These are phyloP conservation scores for Polylopha cassiicola DNA, from an alignment of 2,888 invertebrate species.

Conservation along the genomic window DNA sequence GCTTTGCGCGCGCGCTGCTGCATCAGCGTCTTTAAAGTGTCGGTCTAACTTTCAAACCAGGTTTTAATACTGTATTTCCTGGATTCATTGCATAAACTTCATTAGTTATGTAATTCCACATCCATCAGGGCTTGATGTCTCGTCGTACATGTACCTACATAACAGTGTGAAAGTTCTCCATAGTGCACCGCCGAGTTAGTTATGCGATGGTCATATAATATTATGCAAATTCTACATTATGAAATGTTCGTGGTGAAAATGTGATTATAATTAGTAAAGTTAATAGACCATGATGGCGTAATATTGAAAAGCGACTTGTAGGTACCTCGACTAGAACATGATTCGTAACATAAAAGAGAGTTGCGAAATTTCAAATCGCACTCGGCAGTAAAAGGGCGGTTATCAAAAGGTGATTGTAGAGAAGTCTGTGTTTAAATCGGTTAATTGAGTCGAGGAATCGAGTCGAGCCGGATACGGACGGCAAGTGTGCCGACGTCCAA, in stretches of 20 bases:
- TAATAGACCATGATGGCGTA: conserved; percentile 31
- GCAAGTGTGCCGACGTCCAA: conserved; percentile 33
- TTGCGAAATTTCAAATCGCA: conserved; percentile 11
- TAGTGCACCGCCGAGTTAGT: conserved; percentile 30
- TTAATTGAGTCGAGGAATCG: conserved; percentile 19
- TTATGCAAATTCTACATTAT: conserved; percentile 43
- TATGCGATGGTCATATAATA: conserved; percentile 37
- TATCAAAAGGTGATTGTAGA: conserved; percentile 7
- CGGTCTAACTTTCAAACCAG: conserved; percentile 11
- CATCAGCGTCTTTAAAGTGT: conserved; percentile 39
- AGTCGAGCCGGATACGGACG: conserved; percentile 23
- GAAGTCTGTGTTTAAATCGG: conserved; percentile 14
- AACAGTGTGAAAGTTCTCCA: conserved; percentile 39
- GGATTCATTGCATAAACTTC: conserved; percentile 8
- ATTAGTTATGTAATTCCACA: conserved; percentile 16
- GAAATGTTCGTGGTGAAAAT: conserved; percentile 39
- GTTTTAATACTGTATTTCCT: conserved; percentile 6
- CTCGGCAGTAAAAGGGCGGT: conserved; percentile 24
- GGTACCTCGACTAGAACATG: conserved; percentile 30
- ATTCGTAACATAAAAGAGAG: conserved; percentile 30
- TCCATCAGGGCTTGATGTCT: conserved; percentile 19
- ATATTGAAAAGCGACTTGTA: conserved; percentile 15
- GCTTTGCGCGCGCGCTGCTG: conserved; percentile 53
- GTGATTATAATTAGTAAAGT: conserved; percentile 35
- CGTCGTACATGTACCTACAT: conserved; percentile 10